phyloP scores from a whole-genome alignment of 2,888 invertebrate genomes.

The Caenorhabditis wallacei region DNA sequence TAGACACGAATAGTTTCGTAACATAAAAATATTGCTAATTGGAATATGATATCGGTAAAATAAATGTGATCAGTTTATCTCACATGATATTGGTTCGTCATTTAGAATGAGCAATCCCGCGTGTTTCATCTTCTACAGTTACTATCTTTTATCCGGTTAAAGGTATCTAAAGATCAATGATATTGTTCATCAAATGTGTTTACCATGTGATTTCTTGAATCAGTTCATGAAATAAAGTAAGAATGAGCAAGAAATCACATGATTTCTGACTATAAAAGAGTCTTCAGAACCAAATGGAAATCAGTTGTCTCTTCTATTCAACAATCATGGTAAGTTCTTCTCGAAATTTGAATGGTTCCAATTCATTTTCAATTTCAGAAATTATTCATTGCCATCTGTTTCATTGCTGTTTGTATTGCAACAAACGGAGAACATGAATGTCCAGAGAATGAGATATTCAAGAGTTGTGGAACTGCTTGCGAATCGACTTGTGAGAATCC shows the following conservation, averaged over 20 bases:
- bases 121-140: neutral
- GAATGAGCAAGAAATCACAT: neutral
- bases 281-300: neutral
- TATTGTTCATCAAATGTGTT: neutral
- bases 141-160: too few species aligned
- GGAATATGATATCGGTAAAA: too few species aligned
- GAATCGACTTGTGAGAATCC: slow-evolving; percentile 1
- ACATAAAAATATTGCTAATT: too few species aligned
- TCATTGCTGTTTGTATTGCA: neutral
- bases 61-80: too few species aligned
- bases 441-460: neutral
- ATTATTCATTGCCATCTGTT: slow-evolving; percentile 1
- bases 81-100: neutral
- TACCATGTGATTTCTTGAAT: neutral
- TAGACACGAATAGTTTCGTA: too few species aligned
- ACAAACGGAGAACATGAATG: neutral
- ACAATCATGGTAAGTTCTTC: neutral
- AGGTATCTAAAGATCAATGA: neutral
- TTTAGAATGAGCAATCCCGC: neutral
- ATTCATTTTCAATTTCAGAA: neutral
- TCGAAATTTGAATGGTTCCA: neutral
- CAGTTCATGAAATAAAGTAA: neutral
- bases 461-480: neutral
- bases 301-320: neutral
- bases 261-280: too few species aligned